Percentiles rank a stretch among this genome's conserved stretches.
These are phyloP conservation scores for Petrocephalus sullivani DNA, from an alignment of 2,797 vertebrate species.

Conservation along the genomic window DNA sequence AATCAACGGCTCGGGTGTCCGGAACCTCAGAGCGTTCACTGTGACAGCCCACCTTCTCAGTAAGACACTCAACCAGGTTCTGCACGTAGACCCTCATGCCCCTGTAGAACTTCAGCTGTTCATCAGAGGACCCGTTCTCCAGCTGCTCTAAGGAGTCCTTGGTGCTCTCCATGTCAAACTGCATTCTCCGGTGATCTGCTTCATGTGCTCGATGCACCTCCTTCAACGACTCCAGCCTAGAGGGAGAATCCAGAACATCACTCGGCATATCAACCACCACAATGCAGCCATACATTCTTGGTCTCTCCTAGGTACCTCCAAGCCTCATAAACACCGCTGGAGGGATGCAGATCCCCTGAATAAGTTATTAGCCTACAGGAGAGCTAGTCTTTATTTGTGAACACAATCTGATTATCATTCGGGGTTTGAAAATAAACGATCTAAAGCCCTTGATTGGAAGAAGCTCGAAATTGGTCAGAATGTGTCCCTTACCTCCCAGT, in stretches of 20 bases:
- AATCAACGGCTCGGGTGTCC: not conserved
- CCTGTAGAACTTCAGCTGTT: conserved; percentile 77
- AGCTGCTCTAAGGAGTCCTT: conserved; percentile 63
- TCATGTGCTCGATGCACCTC: conserved; percentile 76
- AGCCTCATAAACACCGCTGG: not conserved
- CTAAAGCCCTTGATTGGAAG: not conserved
- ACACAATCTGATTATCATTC: not conserved
- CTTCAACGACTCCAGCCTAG: conserved; percentile 72
- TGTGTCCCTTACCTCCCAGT: conserved; percentile 63
- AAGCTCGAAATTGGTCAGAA: not conserved
- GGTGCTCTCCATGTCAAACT: conserved; percentile 66
- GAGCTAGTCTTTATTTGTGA: not conserved
- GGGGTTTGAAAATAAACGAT: not conserved
- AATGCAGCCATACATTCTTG: not conserved
- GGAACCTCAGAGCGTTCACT: not conserved
- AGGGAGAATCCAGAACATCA: not conserved
- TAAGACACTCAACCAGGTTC: conserved; percentile 83
- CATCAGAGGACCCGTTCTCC: conserved; percentile 64
- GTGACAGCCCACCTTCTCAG: conserved; percentile 74
- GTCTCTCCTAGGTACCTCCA: not conserved
- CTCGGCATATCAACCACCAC: not conserved
- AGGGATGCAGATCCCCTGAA: not conserved
- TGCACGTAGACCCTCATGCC: conserved; percentile 72
- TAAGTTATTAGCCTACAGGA: not conserved
- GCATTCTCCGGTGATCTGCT: conserved; percentile 74